These are phyloP conservation scores for Atrichornis clamosus DNA, from an alignment of 2,113 vertebrate genomes.

Conservation along the genomic window DNA sequence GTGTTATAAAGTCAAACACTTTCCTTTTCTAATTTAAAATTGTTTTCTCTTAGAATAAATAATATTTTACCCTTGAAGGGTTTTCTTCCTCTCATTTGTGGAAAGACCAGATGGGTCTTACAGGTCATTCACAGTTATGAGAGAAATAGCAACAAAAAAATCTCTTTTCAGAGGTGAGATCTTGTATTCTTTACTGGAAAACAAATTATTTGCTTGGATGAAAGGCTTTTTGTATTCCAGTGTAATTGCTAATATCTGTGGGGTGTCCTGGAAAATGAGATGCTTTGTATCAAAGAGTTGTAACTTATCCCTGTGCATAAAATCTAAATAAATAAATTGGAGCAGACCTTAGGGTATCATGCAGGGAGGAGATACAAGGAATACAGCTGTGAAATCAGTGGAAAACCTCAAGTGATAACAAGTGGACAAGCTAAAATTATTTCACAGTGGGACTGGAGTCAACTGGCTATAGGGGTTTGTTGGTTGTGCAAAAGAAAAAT, in stretches of 20 bases:
- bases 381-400: constrained; percentile 50
- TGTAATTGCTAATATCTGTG: constrained; percentile 72
- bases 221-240: constrained; percentile 71
- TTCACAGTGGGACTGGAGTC: constrained; percentile 1
- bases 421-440: constrained; percentile 44
- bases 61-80: constrained; percentile 68
- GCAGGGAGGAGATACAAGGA: constrained; percentile 36
- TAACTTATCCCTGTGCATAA: constrained; percentile 68
- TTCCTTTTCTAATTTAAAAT: constrained; percentile 67
- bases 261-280: constrained; percentile 73
- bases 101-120: constrained; percentile 63
- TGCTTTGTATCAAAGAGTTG: constrained; percentile 69
- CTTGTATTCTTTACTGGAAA: constrained; percentile 66
- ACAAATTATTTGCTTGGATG: constrained; percentile 74
- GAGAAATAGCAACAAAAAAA: constrained; percentile 33
- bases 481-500: background rate
- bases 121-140: constrained; percentile 71
- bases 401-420: constrained; percentile 37
- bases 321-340: constrained; percentile 72
- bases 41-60: constrained; percentile 69
- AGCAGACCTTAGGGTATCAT: constrained; percentile 38
- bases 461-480: background rate
- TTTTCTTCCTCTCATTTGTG: constrained; percentile 65
- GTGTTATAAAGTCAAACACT: constrained; percentile 56
- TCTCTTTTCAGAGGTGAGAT: constrained; percentile 53